Percentiles rank a stretch among this genome's conserved stretches.
phyloP scores from a whole-genome alignment of 1,140 invertebrate genomes.

The Triops cancriformis region DNA sequence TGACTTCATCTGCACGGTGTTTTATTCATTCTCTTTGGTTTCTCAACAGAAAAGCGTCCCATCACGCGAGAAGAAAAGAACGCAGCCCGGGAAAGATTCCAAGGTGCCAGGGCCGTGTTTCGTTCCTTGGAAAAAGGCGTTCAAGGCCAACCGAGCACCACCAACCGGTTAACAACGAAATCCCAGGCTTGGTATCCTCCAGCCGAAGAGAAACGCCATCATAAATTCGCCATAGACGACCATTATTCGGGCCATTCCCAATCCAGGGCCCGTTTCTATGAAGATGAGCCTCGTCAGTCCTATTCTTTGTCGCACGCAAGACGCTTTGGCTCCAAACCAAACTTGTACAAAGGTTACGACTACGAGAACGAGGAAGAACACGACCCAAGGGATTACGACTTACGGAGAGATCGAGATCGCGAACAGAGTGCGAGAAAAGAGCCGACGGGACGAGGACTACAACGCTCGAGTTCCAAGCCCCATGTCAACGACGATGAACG shows the following conservation, averaged over 20 bases:
- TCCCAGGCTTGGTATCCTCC: background rate
- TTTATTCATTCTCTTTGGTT: background rate
- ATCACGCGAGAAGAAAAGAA: background rate
- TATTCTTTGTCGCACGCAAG: background rate
- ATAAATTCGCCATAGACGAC: background rate
- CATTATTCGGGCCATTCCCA: background rate
- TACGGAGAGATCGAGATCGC: background rate
- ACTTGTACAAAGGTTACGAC: constrained; percentile 6
- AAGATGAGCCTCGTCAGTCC: background rate
- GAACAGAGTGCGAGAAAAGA: background rate
- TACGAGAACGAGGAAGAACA: background rate
- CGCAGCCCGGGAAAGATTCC: background rate
- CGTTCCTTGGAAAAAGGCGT: constrained; percentile 9
- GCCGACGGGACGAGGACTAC: background rate
- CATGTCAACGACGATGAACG: background rate
- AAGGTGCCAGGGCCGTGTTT: background rate
- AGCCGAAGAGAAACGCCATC: background rate
- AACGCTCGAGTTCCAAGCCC: background rate
- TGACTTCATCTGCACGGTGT: background rate
- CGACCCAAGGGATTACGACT: background rate
- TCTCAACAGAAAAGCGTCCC: background rate
- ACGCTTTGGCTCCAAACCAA: background rate
- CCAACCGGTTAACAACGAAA: constrained; percentile 2
- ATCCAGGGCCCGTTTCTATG: background rate
- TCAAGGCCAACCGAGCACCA: background rate